Base-by-base conservation (phyloP, 2,113 vertebrate species). In the Seriola quinqueradiata region DNA sequence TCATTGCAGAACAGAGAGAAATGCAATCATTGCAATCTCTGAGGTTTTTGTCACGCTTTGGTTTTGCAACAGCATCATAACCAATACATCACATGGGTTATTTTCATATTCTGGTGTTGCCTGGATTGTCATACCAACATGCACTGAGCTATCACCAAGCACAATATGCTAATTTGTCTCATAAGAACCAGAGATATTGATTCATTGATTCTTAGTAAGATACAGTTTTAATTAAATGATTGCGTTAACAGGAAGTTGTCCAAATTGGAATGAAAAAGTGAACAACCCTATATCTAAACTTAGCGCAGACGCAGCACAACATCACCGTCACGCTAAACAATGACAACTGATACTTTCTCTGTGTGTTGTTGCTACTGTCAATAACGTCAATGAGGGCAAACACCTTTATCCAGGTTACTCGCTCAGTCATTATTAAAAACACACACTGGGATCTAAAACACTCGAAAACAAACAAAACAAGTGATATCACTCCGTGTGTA, bases 361-460 rank as follows among this genome's bases (percentile, higher is more conserved):
- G 57, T 54, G 52, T 50, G 40, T 40, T 44, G 42, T 72, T 68
- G 12, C 14, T 44, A 50, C 72, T 50, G 76, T 75, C 69, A 70
- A 28, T 42, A 46, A 67, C 9, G 25, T 73, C 68, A 76, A 38
- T 60, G 54, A 64, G 44, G 52, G 54, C 57, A 78, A 80, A 73
- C 48, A 59, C 0, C 46, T 54, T 72, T 38, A 61, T 63, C 60
- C 59, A 50, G 36, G 59, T 71, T 50, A 50, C 55, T 9, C 32
- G 28, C 8, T 66, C 25, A 42, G 65, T 32, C 42, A 17, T 74
- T 60, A 77, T 86, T 58, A 70, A 69, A 77, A 75, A 79, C 57
- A 65, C 67, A 71, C 68, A 82, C 42, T 52, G 36, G 21, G 63
- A 69, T 42, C 3, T 14, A 34, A 25, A 68, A 44, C 19, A 21